Conservation (phyloP, 2,113 vertebrate genomes). For the Catharus minimus region DNA sequence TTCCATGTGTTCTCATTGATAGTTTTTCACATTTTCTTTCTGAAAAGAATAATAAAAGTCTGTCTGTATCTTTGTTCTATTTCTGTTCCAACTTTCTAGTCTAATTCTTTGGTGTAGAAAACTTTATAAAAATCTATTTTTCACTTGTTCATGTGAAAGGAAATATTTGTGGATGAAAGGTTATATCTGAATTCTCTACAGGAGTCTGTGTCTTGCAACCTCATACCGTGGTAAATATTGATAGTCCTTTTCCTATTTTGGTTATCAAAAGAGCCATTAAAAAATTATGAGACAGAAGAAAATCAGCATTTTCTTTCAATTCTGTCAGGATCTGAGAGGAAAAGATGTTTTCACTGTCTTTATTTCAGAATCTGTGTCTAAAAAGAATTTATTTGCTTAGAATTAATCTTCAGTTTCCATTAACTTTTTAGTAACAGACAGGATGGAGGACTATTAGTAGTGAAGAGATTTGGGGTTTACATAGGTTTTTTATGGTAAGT, state of each 20-base stretch:
- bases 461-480: background rate
- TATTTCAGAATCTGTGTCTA: background rate
- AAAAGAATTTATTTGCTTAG: background rate
- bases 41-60: background rate
- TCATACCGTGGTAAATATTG: background rate
- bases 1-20: background rate
- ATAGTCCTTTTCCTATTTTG: background rate
- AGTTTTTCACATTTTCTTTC: background rate
- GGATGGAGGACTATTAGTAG: accelerated
- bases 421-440: background rate
- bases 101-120: background rate
- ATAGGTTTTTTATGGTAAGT: background rate
- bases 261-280: background rate
- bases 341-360: background rate
- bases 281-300: background rate
- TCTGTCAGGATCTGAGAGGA: background rate
- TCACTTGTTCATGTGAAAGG: background rate
- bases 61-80: background rate
- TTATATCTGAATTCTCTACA: background rate
- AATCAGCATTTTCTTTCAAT: background rate
- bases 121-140: background rate
- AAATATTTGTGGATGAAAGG: background rate
- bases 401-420: background rate
- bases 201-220: background rate
- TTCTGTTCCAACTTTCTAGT: background rate